These are phyloP conservation scores for Acrocera orbiculus DNA, from an alignment of 2,888 invertebrate species.

Conservation along the genomic window DNA sequence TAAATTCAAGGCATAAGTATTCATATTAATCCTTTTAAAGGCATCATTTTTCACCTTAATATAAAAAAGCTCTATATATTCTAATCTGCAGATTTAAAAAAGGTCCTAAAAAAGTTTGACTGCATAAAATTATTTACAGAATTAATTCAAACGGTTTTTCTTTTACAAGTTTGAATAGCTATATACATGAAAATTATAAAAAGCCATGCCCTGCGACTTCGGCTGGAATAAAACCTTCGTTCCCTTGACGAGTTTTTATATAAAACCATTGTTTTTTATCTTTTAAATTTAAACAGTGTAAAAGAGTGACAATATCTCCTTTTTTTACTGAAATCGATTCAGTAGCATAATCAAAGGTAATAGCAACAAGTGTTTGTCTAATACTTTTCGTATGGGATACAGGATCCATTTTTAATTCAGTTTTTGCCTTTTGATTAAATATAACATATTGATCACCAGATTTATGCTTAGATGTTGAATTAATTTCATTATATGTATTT, in stretches of 20 bases:
- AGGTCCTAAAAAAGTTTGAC: too few relatives aligned
- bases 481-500: conserved; percentile 13
- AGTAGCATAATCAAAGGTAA: conserved; percentile 46
- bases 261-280: conserved; percentile 59
- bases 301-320: conserved; percentile 57
- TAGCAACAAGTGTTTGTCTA: conserved; percentile 51
- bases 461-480: not conserved
- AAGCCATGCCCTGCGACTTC: conserved; percentile 62
- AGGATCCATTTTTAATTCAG: not conserved
- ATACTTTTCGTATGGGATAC: conserved; percentile 23
- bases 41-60: too few relatives aligned
- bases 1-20: too few relatives aligned
- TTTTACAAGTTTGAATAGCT: too few relatives aligned
- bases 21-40: too few relatives aligned
- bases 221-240: conserved; percentile 60
- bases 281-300: conserved; percentile 38
- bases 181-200: too few relatives aligned
- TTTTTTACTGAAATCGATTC: conserved; percentile 44
- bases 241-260: conserved; percentile 49
- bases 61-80: too few relatives aligned
- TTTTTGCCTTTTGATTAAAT: not conserved
- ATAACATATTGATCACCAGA: conserved; percentile 25
- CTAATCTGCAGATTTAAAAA: too few relatives aligned
- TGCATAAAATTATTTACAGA: too few relatives aligned
- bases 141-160: too few relatives aligned